These are phyloP conservation scores for Epizoanthus ramosus DNA, from an alignment of 92 coral and sea anemone genomes.

Conservation along the genomic window DNA sequence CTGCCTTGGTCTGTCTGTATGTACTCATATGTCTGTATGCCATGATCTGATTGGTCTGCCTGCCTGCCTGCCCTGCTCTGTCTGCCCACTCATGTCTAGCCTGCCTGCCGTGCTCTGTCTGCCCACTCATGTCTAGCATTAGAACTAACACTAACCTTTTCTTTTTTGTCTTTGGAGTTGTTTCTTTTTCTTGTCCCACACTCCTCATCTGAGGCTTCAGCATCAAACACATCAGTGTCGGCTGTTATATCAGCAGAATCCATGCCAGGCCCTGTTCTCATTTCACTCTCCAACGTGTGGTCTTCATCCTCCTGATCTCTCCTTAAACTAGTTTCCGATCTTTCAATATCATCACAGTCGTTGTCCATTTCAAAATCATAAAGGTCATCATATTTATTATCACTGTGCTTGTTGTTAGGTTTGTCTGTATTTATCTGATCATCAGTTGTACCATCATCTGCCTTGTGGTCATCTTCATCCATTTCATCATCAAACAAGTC, in stretches of 20 bases:
- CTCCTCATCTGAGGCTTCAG: conserved; percentile 54
- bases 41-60: background rate
- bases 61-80: background rate
- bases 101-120: background rate
- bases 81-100: background rate
- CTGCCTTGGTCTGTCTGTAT: background rate
- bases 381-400: conserved; percentile 52
- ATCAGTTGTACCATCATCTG: background rate
- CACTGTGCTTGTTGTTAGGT: background rate
- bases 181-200: background rate
- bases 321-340: conserved; percentile 12
- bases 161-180: conserved; percentile 3
- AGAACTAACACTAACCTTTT: conserved; percentile 5
- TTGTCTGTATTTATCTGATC: background rate
- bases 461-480: background rate
- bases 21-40: background rate
- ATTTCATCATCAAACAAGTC: conserved; percentile 10
- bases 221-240: conserved; percentile 63
- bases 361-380: conserved; percentile 72
- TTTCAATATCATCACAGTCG: conserved; percentile 50
- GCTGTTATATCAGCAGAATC: conserved; percentile 1
- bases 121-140: background rate
- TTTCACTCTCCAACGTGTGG: background rate
- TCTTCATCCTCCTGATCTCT: background rate
- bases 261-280: background rate